A percentile compares a stretch with the other conserved stretches of the same genome.
phyloP scores from a whole-genome alignment of 2,797 vertebrate genomes.

The Pseudopleuronectes americanus region DNA sequence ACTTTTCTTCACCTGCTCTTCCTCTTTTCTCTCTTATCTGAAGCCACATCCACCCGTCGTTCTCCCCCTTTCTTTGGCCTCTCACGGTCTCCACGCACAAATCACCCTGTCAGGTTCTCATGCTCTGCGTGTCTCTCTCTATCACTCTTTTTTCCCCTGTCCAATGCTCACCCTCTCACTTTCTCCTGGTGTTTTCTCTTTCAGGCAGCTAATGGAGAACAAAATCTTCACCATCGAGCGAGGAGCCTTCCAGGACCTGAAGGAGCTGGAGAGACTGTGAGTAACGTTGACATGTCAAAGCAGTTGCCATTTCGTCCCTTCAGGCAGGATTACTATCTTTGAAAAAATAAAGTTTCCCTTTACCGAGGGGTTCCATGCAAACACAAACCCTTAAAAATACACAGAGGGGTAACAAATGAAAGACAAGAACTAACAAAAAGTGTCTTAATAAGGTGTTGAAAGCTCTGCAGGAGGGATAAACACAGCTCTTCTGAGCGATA shows the following conservation, averaged over 20 bases:
- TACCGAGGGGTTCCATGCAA: neutral
- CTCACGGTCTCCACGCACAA: conserved; percentile 43
- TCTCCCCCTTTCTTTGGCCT: conserved; percentile 39
- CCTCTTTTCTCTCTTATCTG: conserved; percentile 46
- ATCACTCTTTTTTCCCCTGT: conserved; percentile 17
- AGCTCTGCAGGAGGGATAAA: neutral
- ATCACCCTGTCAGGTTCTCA: conserved; percentile 43
- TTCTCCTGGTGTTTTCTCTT: conserved; percentile 55
- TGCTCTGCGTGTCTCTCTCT: conserved; percentile 13
- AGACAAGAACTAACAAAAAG: neutral
- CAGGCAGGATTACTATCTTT: neutral
- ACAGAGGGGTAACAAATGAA: conserved; percentile 2
- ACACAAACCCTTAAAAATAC: neutral
- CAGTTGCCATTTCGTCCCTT: conserved; percentile 5
- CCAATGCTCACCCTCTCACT: conserved; percentile 37
- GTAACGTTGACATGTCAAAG: conserved; percentile 66
- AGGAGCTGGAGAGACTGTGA: conserved; percentile 97
- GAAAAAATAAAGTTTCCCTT: conserved; percentile 5
- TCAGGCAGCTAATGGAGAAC: conserved; percentile 97
- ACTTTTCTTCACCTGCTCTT: conserved; percentile 36
- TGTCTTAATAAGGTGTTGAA: neutral
- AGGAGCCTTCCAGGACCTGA: conserved; percentile 97
- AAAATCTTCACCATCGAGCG: conserved; percentile 95
- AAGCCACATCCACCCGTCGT: conserved; percentile 27
- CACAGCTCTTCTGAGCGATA: neutral